Base-by-base conservation (phyloP, 2,888 invertebrate genomes). In the Synanthedon myopaeformis region DNA sequence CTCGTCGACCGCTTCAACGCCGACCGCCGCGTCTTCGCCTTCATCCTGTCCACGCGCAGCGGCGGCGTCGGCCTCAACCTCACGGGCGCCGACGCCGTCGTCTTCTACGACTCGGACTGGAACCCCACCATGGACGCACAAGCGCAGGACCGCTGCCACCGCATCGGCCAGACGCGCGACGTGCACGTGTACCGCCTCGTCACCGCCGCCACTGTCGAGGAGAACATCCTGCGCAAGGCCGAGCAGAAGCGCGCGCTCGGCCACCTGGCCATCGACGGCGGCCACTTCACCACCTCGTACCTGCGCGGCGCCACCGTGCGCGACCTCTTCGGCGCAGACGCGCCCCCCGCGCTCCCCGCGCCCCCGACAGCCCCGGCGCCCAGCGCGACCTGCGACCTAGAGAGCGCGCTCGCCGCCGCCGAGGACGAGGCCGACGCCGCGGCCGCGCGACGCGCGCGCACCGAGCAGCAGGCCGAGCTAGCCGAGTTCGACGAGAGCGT, bases 61-160 rank as follows among this genome's bases (percentile, higher is more conserved):
- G 99, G 99, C 67, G 99, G 99, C 69, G 94, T 99, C 51, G 99
- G 99, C 54, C 96, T 99, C 52, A 99, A 99, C 90, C 90, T 99
- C 63, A 99, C 98, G 41, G 99, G 99, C 61, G 99, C 99, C 50
- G 99, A 99, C 88, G 96, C 97, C 66, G 99, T 99, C 63, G 95
- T 99, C 77, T 99, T 99, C 89, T 99, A 99, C 83, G 99, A 99
- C 89, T 98, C 97, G 58, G 98, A 99, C 87, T 99, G 98, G 99
- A 99, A 99, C 90, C 99, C 99, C 52, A 99, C 98, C 4, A 99
- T 99, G 98, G 99, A 99, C 89, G 98, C 98, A 57, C 85, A 85
- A 72, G 96, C 96, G 59, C 96, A 96, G 83, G 96, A 96, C 88
- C 91, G 98, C 64, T 98, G 98, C 81, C 99, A 99, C 89, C 92